These are phyloP conservation scores for Pseudomyrmex dendroicus DNA, from an alignment of 1,140 invertebrate species.

Conservation along the genomic window DNA sequence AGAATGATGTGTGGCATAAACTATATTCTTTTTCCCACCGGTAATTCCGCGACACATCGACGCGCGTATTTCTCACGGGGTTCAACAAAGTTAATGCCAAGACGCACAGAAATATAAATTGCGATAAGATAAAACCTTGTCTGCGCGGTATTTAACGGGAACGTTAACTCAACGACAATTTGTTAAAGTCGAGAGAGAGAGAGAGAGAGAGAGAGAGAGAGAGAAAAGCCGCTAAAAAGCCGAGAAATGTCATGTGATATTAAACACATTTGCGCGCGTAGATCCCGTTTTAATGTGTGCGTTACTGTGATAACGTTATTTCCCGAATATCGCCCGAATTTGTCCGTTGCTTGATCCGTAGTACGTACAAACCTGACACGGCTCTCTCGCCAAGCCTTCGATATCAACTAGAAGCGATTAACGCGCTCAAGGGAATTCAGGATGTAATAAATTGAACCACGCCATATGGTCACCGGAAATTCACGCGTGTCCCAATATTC, in stretches of 20 bases:
- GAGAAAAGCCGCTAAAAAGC: neutral
- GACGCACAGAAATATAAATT: constrained; percentile 10
- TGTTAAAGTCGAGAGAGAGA: neutral
- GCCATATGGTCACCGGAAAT: constrained; percentile 44
- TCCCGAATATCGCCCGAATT: constrained; percentile 16
- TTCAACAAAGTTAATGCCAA: constrained; percentile 17
- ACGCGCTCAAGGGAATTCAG: constrained; percentile 41
- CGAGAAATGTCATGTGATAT: neutral
- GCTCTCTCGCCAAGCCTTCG: constrained; percentile 24
- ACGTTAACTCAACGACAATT: neutral
- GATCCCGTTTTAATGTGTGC: neutral
- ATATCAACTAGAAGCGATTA: constrained; percentile 39
- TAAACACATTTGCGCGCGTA: too few relatives aligned
- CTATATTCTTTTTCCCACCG: too few relatives aligned
- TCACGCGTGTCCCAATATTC: constrained; percentile 25
- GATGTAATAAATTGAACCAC: constrained; percentile 49
- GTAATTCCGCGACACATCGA: too few relatives aligned
- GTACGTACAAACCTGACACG: neutral
- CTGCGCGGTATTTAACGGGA: too few relatives aligned
- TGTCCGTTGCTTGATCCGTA: constrained; percentile 1
- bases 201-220: neutral
- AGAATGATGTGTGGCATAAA: constrained; percentile 2
- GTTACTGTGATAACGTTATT: constrained; percentile 3
- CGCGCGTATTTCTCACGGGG: neutral
- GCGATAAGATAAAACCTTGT: neutral